These are phyloP conservation scores for Oophaga sylvatica DNA, from an alignment of 2,797 vertebrate species.

Conservation along the genomic window DNA sequence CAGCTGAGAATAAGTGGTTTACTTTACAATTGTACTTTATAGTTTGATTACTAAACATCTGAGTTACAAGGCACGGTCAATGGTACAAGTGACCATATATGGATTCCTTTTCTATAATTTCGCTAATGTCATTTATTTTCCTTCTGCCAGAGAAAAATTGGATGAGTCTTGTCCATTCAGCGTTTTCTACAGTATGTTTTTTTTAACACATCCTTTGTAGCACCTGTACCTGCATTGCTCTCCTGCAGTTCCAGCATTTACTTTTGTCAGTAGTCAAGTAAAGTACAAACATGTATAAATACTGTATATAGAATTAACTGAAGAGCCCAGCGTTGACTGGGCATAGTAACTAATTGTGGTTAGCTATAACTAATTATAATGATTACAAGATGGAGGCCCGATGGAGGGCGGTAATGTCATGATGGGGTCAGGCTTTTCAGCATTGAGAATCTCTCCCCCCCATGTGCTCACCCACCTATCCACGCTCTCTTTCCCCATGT, in stretches of 20 bases:
- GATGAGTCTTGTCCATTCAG: not conserved
- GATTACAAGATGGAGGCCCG: no score
- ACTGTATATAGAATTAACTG: no score
- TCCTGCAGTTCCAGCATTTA: not conserved
- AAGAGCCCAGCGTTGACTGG: no score
- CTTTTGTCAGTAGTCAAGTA: not conserved
- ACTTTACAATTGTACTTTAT: not conserved
- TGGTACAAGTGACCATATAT: not conserved
- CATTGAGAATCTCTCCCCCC: no score
- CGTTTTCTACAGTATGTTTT: not conserved
- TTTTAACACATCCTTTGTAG: not conserved
- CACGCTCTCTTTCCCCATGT: no score
- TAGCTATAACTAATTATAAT: no score
- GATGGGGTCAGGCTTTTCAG: no score
- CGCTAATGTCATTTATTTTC: not conserved
- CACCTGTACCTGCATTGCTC: not conserved
- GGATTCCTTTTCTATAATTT: not conserved
- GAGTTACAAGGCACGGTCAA: not conserved
- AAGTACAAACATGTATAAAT: not conserved
- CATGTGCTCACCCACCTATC: no score
- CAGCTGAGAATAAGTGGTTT: not conserved
- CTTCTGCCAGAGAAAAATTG: not conserved
- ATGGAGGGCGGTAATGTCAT: no score
- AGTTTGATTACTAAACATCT: conserved; percentile 1
- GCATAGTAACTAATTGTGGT: no score